phyloP scores from a whole-genome alignment of 92 coral and sea anemone genomes.

The Porites divaricata region DNA sequence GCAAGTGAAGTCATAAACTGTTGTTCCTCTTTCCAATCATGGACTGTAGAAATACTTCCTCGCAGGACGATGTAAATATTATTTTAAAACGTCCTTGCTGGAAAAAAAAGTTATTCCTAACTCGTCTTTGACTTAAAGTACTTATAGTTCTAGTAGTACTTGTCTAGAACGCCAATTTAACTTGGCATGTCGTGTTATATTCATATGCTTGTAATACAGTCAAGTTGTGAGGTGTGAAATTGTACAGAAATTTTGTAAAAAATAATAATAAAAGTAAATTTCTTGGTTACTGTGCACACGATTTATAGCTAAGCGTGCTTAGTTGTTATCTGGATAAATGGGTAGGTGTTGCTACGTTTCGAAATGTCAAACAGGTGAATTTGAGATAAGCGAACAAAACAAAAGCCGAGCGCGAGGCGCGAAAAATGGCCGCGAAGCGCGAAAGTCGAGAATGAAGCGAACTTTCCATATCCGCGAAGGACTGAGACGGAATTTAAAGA shows the following conservation, averaged over 20 bases:
- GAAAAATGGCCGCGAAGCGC: too few relatives aligned
- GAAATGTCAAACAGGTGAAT: too few relatives aligned
- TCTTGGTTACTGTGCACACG: too few relatives aligned
- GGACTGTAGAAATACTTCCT: not conserved
- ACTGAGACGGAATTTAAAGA: too few relatives aligned
- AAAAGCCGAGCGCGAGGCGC: too few relatives aligned
- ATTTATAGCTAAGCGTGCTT: too few relatives aligned
- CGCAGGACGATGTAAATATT: constrained; percentile 19
- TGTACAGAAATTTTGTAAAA: constrained; percentile 31
- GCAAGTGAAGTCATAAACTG: constrained; percentile 6
- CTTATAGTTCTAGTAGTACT: not conserved
- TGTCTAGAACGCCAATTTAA: not conserved
- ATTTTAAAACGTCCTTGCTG: not conserved
- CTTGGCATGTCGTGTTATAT: not conserved
- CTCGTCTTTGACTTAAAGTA: too few relatives aligned
- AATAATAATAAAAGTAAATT: not conserved
- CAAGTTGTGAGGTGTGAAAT: not conserved
- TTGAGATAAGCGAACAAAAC: too few relatives aligned
- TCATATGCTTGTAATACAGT: constrained; percentile 1
- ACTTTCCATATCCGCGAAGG: too few relatives aligned
- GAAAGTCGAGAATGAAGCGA: too few relatives aligned
- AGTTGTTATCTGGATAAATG: too few relatives aligned
- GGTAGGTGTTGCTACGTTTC: too few relatives aligned
- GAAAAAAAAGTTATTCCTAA: not conserved
- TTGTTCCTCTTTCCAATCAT: not conserved